Evolutionary conservation across 1,140 invertebrate species (phyloP).

Genomic region (Lysiphlebus fabarum): DNA sequence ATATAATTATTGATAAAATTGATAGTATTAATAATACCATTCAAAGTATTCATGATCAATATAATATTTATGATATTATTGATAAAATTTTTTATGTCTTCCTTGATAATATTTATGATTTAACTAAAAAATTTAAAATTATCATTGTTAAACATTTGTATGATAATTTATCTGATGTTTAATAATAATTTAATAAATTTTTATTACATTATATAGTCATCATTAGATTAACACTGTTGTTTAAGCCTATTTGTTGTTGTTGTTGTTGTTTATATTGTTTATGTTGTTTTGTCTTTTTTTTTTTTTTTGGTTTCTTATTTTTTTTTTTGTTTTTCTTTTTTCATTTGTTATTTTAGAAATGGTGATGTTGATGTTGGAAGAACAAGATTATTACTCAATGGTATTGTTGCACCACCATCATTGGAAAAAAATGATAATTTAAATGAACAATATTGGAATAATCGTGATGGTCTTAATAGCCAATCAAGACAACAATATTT

Average conservation of each 20-base stretch:
- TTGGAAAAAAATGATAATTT: slow-evolving; percentile 37
- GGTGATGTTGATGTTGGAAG: slow-evolving; percentile 36
- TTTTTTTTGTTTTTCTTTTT: slow-evolving; percentile 16
- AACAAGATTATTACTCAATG: slow-evolving; percentile 35
- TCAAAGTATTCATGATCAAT: too few relatives aligned
- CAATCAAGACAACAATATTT: slow-evolving; percentile 63
- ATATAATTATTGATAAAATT: too few relatives aligned
- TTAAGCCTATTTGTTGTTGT: neutral
- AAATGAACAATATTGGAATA: slow-evolving; percentile 40
- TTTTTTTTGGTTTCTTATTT: neutral
- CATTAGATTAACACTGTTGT: too few relatives aligned
- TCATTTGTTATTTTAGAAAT: slow-evolving; percentile 36
- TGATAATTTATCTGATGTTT: too few relatives aligned
- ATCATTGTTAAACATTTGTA: too few relatives aligned
- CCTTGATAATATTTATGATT: too few relatives aligned
- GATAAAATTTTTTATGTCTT: too few relatives aligned
- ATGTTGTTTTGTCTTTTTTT: neutral
- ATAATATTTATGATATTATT: too few relatives aligned
- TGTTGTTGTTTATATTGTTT: neutral
- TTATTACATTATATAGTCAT: too few relatives aligned
- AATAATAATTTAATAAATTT: too few relatives aligned
- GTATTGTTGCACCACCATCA: slow-evolving; percentile 29
- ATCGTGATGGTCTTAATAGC: slow-evolving; percentile 42
- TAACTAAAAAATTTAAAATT: too few relatives aligned
- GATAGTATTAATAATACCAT: too few relatives aligned